These are phyloP conservation scores for Drosophila bipectinata DNA, from an alignment of 1,140 invertebrate species.

Conservation along the genomic window DNA sequence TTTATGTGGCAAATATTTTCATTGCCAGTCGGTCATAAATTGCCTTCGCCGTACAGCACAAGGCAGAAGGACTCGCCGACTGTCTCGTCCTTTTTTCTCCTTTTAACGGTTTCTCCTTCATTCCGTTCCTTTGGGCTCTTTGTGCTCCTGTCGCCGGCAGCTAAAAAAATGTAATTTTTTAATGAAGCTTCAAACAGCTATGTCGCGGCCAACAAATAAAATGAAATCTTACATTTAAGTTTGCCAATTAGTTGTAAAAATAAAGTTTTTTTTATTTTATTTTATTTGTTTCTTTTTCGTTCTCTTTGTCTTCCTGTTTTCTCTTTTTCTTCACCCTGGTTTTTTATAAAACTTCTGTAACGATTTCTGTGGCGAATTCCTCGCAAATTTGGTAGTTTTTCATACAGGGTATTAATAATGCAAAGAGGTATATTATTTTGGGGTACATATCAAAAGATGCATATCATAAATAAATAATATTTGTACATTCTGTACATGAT, in stretches of 20 bases:
- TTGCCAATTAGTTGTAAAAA: conserved; percentile 83
- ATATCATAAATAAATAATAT: neutral
- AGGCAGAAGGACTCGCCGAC: conserved; percentile 3
- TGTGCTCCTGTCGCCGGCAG: conserved; percentile 42
- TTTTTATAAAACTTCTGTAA: conserved; percentile 61
- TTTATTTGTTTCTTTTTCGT: conserved; percentile 38
- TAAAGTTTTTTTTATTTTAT: conserved; percentile 65
- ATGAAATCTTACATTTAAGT: conserved; percentile 83
- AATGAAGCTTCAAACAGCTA: conserved; percentile 77
- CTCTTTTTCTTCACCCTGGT: neutral
- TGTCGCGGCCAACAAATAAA: conserved; percentile 68
- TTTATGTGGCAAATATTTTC: conserved; percentile 78
- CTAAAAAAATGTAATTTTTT: conserved; percentile 70
- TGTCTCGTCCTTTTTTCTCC: conserved; percentile 4
- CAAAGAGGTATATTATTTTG: conserved; percentile 5
- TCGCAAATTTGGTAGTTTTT: conserved; percentile 70
- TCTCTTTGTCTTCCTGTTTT: conserved; percentile 2
- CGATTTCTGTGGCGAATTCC: conserved; percentile 69
- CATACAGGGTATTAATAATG: conserved; percentile 4
- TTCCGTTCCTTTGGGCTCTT: neutral
- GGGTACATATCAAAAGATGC: neutral
- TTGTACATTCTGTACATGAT: neutral
- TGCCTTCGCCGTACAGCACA: conserved; percentile 31
- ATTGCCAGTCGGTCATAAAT: conserved; percentile 67
- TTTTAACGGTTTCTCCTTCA: neutral